Evolutionary conservation across 2,113 vertebrate genomes (phyloP).

Genomic region (Siniperca chuatsi): DNA sequence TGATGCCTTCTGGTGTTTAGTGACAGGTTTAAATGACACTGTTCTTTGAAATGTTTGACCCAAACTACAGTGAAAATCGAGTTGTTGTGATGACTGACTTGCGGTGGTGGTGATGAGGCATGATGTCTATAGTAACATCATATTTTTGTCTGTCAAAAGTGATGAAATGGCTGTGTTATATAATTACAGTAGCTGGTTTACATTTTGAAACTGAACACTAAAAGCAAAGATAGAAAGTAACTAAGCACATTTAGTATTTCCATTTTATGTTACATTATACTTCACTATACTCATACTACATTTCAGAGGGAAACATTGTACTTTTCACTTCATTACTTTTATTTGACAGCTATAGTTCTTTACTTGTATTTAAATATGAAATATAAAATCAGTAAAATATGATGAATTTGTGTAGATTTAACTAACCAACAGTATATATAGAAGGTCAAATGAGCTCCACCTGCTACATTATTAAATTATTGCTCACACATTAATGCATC

Average conservation of each 20-base stretch:
- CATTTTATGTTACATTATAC: not conserved
- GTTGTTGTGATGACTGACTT: constrained; percentile 39
- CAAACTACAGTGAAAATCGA: not conserved
- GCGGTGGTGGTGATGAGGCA: constrained; percentile 43
- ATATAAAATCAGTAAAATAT: not conserved
- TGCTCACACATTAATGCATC: not conserved
- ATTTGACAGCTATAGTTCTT: not conserved
- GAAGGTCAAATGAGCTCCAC: not conserved
- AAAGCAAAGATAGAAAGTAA: not conserved
- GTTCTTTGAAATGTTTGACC: not conserved
- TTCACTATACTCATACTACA: not conserved
- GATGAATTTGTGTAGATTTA: not conserved
- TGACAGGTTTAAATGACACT: constrained; percentile 2
- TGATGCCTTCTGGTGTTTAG: constrained; percentile 11
- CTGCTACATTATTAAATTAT: not conserved
- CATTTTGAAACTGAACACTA: constrained; percentile 2
- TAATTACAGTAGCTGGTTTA: not conserved
- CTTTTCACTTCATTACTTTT: not conserved
- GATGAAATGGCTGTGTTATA: not conserved
- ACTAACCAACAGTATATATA: not conserved
- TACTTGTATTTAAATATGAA: not conserved
- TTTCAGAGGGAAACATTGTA: not conserved
- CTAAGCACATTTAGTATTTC: not conserved
- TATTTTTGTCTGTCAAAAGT: not conserved
- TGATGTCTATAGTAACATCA: not conserved